Evolutionary conservation across 2,797 vertebrate genomes (phyloP).

Genomic region (Argentina silus): DNA sequence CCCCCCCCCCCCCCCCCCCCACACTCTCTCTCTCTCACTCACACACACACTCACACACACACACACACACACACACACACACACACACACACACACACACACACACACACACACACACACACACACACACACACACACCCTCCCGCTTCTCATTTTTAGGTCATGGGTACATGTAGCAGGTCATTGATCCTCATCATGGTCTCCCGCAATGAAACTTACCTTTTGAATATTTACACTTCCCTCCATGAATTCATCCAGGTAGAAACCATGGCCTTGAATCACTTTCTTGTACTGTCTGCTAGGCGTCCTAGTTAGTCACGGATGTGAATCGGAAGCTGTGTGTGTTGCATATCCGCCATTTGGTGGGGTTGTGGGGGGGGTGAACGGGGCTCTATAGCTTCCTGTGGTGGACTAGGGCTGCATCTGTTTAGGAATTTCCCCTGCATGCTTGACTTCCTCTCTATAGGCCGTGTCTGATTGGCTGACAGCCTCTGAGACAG

Average conservation of each 20-base stretch:
- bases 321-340: conserved; percentile 7
- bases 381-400: conserved; percentile 66
- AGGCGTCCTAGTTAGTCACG: conserved; percentile 16
- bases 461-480: conserved; percentile 67
- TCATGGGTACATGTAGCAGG: conserved; percentile 91
- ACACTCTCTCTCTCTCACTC: too few relatives aligned
- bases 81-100: too few relatives aligned
- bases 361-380: conserved; percentile 51
- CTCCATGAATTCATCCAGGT: conserved; percentile 95
- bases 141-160: conserved; percentile 69
- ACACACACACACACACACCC: too few relatives aligned
- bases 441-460: conserved; percentile 77
- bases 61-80: too few relatives aligned
- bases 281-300: conserved; percentile 21
- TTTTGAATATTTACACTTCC: conserved; percentile 90
- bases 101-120: too few relatives aligned
- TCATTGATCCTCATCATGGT: conserved; percentile 94
- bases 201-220: conserved; percentile 90
- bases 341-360: conserved; percentile 53
- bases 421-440: conserved; percentile 86
- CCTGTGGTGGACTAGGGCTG: conserved; percentile 70
- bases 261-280: conserved; percentile 79
- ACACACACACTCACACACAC: too few relatives aligned
- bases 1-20: too few relatives aligned
- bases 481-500: conserved; percentile 65